phyloP scores from a whole-genome alignment of 2,888 invertebrate genomes.

The Synanthedon tipuliformis region DNA sequence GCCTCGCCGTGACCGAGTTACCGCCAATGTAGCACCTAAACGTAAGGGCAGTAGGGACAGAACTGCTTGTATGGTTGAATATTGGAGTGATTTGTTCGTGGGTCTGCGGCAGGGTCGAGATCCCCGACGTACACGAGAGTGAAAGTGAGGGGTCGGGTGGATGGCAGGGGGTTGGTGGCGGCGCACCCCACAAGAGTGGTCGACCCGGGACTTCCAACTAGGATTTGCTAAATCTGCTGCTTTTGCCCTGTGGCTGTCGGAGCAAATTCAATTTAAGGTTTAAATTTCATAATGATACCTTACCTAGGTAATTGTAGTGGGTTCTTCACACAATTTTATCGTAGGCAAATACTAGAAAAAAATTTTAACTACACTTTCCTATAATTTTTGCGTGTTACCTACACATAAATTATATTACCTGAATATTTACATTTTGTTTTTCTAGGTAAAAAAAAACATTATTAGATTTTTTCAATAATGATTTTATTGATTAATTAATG shows the following conservation, averaged over 20 bases:
- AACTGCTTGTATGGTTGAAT: conserved; percentile 17
- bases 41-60: conserved; percentile 16
- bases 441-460: no score
- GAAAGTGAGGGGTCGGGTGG: conserved; percentile 60
- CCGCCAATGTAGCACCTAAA: conserved; percentile 37
- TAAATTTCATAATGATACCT: no score
- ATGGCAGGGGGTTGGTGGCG: conserved; percentile 33
- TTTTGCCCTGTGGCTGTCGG: conserved; percentile 35
- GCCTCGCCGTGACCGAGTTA: conserved; percentile 37
- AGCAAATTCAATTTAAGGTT: conserved; percentile 13
- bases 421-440: no score
- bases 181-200: conserved; percentile 56
- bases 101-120: conserved; percentile 37
- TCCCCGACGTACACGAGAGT: conserved; percentile 63
- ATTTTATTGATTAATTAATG: no score
- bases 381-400: no score
- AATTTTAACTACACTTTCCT: no score
- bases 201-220: conserved; percentile 60
- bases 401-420: no score
- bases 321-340: no score
- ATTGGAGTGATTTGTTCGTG: conserved; percentile 25
- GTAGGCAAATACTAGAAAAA: no score
- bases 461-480: no score
- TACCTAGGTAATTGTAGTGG: no score
- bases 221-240: conserved; percentile 67